These are phyloP conservation scores for Podarcis raffonei DNA, from an alignment of 2,113 vertebrate species.

Conservation along the genomic window DNA sequence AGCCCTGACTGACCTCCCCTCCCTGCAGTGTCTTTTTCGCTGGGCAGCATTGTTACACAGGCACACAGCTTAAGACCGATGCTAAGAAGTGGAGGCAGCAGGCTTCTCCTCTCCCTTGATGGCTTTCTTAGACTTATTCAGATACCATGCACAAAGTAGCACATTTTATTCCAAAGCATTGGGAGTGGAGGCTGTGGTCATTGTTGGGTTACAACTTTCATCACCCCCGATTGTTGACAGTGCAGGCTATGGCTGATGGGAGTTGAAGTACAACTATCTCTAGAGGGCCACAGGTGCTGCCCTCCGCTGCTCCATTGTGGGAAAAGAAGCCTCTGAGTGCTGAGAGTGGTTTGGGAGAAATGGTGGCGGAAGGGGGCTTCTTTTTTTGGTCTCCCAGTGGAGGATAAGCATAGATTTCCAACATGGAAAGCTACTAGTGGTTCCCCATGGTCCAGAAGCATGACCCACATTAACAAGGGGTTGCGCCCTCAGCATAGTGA, in stretches of 20 bases:
- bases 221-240: background rate
- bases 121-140: background rate
- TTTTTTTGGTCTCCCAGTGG: conserved; percentile 2
- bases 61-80: background rate
- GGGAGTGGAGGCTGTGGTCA: background rate
- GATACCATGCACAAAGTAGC: background rate
- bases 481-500: too few species aligned
- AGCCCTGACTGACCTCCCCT: background rate
- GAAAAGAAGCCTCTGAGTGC: background rate
- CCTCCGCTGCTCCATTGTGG: background rate
- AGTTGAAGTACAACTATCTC: too few species aligned
- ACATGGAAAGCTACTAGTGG: background rate
- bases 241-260: background rate
- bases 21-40: background rate
- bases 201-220: background rate
- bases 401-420: background rate
- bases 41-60: background rate
- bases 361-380: background rate
- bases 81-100: background rate
- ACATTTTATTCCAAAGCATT: background rate
- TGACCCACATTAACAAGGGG: too few species aligned
- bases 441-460: background rate
- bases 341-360: background rate
- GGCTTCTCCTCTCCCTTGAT: background rate
- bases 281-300: background rate